Percentiles rank a stretch among this genome's conserved stretches.
Evolutionary conservation across 2,797 vertebrate species (phyloP).

Genomic region (Anniella stebbinsi): DNA sequence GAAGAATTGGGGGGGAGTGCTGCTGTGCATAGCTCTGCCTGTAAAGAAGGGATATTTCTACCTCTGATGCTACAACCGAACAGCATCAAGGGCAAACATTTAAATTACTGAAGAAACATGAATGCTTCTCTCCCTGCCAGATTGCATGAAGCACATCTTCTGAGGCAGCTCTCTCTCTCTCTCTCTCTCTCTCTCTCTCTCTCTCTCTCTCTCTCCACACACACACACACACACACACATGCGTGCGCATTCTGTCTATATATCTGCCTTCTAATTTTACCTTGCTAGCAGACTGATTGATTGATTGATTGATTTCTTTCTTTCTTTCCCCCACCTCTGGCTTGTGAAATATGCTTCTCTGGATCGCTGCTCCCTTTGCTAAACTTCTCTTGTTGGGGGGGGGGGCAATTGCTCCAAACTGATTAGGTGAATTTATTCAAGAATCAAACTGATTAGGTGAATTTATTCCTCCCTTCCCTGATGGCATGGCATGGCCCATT

Average conservation of each 20-base stretch:
- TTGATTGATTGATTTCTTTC: not conserved
- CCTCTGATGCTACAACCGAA: conserved; percentile 7
- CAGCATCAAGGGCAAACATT: not conserved
- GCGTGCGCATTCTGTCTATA: fast-evolving
- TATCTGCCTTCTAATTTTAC: not conserved
- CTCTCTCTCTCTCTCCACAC: too few species aligned
- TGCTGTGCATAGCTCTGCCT: not conserved
- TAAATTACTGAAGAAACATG: conserved; percentile 48
- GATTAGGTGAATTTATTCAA: not conserved
- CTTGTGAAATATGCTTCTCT: not conserved
- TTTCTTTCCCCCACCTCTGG: not conserved
- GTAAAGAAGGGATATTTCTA: not conserved
- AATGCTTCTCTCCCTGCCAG: not conserved
- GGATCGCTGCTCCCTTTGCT: not conserved
- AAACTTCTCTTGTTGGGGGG: not conserved
- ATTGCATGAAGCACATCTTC: not conserved
- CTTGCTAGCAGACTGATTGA: too few species aligned
- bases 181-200: too few species aligned
- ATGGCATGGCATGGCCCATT: not conserved
- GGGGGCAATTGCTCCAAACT: not conserved
- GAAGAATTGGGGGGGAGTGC: too few species aligned
- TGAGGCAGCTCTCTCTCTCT: not conserved
- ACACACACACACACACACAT: too few species aligned
- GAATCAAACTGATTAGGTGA: not conserved
- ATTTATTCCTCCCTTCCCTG: not conserved